Evolutionary conservation across 2,797 vertebrate genomes (phyloP), one percentile per base, ranked within the genome.

Genomic region (Scleropages formosus): DNA sequence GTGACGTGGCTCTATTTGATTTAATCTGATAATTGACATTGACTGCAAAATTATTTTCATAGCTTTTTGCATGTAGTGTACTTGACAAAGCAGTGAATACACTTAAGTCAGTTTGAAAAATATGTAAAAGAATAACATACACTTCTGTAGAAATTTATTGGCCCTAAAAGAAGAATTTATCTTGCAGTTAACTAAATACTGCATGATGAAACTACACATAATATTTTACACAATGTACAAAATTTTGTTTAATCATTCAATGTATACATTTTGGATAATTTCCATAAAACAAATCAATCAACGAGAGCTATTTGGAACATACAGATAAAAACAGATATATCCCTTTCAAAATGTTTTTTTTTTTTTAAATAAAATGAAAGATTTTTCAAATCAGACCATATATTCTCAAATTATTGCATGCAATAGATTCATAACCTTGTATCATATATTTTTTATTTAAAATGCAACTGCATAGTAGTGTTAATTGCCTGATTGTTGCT

Each of bases 51-150:
- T 39, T 65, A 39, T 65, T 65, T 65, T 31, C 63, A 65, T 63
- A 31, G 26, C 63, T 44, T 65, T 63, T 65, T 63, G 44, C 63
- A 31, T 65, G 31, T 65, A 1, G 10, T 31, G 39, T n/a, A n/a
- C n/a, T 44, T n/a, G 63, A 65, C 63, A 18, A 65, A 65, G 31
- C 44, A 20, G 63, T 44, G 63, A 65, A 65, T 44, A 44, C n/a
- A 65, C 20, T 65, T 63, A 65, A 63, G 65, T 9, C 18, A 8
- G 18, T 20, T 65, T 65, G 39, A 65, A 65, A 65, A 65, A 65
- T 65, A 65, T n/a, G 44, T 65, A 63, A 65, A 65, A 63, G 18
- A 65, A 65, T 44, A 7, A 61, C 65, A 31, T 65, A n/a, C 65
- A 65, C 31, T 44, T 18, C 44, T 44, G 44, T 39, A 39, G 31